phyloP scores from a whole-genome alignment of 2,113 vertebrate genomes.

The Anhinga rufa region DNA sequence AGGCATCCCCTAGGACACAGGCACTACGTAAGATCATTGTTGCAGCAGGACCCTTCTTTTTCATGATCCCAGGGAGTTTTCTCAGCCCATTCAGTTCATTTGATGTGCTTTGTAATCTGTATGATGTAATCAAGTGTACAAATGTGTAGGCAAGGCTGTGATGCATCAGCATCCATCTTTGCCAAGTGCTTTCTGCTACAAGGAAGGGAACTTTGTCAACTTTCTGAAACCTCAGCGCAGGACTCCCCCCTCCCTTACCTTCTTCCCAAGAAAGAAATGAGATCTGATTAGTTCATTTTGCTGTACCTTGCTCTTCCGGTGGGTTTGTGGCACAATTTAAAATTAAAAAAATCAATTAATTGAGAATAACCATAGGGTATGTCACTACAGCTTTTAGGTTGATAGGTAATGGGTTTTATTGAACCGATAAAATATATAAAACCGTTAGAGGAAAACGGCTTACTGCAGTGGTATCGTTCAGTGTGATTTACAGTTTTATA shows the following conservation, averaged over 20 bases:
- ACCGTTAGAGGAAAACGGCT: background rate
- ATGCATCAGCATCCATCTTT: background rate
- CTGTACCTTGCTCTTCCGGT: background rate
- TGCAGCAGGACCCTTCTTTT: background rate
- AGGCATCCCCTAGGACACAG: background rate
- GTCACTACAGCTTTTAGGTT: background rate
- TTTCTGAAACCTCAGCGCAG: background rate
- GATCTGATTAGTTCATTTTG: background rate
- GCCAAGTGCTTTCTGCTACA: background rate
- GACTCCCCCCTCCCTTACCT: background rate
- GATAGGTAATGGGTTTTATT: conserved; percentile 36
- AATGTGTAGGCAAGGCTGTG: background rate
- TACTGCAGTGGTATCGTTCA: background rate
- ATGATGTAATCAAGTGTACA: background rate
- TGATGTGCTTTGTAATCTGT: background rate
- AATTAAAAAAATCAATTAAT: background rate
- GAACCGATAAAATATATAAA: conserved; percentile 22
- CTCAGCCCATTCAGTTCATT: background rate
- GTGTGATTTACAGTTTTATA: conserved; percentile 46
- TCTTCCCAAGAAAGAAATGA: background rate
- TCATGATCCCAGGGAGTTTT: background rate
- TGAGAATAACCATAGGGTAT: background rate
- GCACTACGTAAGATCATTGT: background rate
- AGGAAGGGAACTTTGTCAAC: background rate
- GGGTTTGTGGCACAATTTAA: background rate